Evolutionary conservation across 1,140 invertebrate species (phyloP), one percentile per base, ranked within the genome.

Genomic region (Pogonomyrmex californicus): DNA sequence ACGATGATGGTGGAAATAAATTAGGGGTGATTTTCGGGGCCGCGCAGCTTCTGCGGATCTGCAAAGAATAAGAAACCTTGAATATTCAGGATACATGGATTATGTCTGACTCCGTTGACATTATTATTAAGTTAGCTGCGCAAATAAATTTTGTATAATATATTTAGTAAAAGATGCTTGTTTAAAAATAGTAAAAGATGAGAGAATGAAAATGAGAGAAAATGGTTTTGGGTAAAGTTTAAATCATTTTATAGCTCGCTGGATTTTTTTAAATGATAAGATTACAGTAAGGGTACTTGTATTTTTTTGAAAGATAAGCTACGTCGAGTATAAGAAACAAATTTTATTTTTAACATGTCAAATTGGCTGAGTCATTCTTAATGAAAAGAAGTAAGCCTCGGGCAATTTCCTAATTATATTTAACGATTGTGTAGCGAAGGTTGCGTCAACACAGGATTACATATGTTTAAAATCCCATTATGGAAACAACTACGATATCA

Each of bases 1-100:
- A 36, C 58, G 86, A 54, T 75, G 79, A 54, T 17, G 47, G 41
- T 49, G 51, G 23, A 54, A 76, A 87, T 85, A 70, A 85, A 85
- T 87, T 87, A 85, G 78, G 68, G 77, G 17, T 14, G 33, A 7
- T 10, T 23, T 23, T 71, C 65, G 49, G 23, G 38, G n/a, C 38
- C 30, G 41, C 41, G 10, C 17, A 38, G 6, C 33, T 73, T 5
- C 23, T n/a, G 23, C 23, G 14, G 23, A 77, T 33, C 86, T 78
- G 65, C 23, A 38, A 6, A 78, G 65, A 44, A 62, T 33, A 75
- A 14, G 12, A 60, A 73, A 23, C 30, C 6, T 60, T 47, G 36
- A 62, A 62, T 4, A 44, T 30, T 10, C 7, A n/a, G 33, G 30
- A 58, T n/a, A 9, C 14, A 38, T 2, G 9, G 7, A 47, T 47